Percentiles rank a stretch among this genome's conserved stretches.
Conservation (phyloP, 1,140 invertebrate genomes). For the Pseudomyrmex concolor region DNA sequence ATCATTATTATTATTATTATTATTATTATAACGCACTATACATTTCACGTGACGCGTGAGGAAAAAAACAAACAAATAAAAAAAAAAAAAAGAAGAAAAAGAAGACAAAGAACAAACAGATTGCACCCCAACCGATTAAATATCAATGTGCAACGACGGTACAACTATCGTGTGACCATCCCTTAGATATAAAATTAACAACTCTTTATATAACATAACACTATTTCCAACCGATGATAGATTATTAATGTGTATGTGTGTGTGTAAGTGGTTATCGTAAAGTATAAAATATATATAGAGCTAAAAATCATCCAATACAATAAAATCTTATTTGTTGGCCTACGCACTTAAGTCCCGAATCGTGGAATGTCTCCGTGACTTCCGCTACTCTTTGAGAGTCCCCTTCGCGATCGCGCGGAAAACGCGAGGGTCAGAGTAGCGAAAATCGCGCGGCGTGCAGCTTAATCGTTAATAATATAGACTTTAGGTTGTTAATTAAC, state of each 20-base stretch:
- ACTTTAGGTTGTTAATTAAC: constrained; percentile 81
- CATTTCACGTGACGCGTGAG: constrained; percentile 42
- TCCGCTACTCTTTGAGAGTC: constrained; percentile 74
- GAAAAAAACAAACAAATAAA: constrained; percentile 8
- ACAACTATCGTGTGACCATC: constrained; percentile 80
- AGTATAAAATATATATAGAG: constrained; percentile 85
- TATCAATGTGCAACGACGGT: constrained; percentile 83
- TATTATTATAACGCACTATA: constrained; percentile 35
- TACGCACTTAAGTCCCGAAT: constrained; percentile 84
- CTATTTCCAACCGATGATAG: constrained; percentile 80
- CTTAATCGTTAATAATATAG: constrained; percentile 78
- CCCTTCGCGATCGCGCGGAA: constrained; percentile 61
- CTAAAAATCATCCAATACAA: constrained; percentile 80
- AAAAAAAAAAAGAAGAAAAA: constrained; percentile 32
- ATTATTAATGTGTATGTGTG: constrained; percentile 71
- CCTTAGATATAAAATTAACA: constrained; percentile 78
- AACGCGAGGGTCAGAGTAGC: constrained; percentile 3
- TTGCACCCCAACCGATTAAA: constrained; percentile 84
- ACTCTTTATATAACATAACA: constrained; percentile 77
- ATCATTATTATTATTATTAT: constrained; percentile 51
- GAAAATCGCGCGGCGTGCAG: constrained; percentile 76
- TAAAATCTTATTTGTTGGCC: constrained; percentile 67
- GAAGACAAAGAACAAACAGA: constrained; percentile 77
- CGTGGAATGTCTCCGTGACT: constrained; percentile 84
- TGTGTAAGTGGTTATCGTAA: constrained; percentile 76